phyloP scores from a whole-genome alignment of 2,797 vertebrate genomes.

The Sebastes minor region DNA sequence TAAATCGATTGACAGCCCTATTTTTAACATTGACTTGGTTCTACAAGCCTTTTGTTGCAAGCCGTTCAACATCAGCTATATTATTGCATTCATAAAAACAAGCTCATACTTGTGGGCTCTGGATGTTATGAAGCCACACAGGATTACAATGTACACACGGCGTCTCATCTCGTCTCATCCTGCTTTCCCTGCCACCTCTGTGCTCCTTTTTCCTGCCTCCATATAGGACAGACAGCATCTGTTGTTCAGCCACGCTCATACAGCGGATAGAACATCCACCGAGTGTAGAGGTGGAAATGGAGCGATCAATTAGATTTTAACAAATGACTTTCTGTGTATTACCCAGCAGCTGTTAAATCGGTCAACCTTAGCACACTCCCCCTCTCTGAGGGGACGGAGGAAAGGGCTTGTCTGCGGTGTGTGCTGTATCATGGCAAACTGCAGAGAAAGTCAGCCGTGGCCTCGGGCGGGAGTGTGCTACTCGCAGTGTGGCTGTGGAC shows the following conservation, averaged over 20 bases:
- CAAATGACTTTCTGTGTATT: slow-evolving; percentile 84
- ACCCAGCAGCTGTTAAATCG: slow-evolving; percentile 84
- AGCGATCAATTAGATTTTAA: slow-evolving; percentile 87
- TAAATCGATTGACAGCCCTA: too few relatives aligned
- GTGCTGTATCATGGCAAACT: slow-evolving; percentile 78
- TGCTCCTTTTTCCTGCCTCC: slow-evolving; percentile 3
- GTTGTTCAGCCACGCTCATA: slow-evolving; percentile 65
- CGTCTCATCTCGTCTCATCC: not conserved
- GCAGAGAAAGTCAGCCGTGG: slow-evolving; percentile 84
- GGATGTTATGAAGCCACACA: slow-evolving; percentile 21
- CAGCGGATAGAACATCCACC: slow-evolving; percentile 60
- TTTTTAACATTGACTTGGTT: not conserved
- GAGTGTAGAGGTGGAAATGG: slow-evolving; percentile 78
- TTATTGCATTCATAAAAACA: slow-evolving; percentile 34
- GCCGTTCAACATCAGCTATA: slow-evolving; percentile 13
- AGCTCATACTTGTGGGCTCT: slow-evolving; percentile 1
- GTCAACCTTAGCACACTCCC: slow-evolving; percentile 74
- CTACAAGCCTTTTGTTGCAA: not conserved
- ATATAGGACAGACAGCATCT: slow-evolving; percentile 72
- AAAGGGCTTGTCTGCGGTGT: slow-evolving; percentile 64
- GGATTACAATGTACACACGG: slow-evolving; percentile 22
- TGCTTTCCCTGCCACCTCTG: slow-evolving; percentile 4
- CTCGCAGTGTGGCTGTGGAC: slow-evolving; percentile 55
- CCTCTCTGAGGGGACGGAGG: slow-evolving; percentile 62
- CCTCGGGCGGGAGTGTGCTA: slow-evolving; percentile 63